Evolutionary conservation across 2,797 vertebrate genomes (phyloP).

Genomic region (Sebastes itinus): DNA sequence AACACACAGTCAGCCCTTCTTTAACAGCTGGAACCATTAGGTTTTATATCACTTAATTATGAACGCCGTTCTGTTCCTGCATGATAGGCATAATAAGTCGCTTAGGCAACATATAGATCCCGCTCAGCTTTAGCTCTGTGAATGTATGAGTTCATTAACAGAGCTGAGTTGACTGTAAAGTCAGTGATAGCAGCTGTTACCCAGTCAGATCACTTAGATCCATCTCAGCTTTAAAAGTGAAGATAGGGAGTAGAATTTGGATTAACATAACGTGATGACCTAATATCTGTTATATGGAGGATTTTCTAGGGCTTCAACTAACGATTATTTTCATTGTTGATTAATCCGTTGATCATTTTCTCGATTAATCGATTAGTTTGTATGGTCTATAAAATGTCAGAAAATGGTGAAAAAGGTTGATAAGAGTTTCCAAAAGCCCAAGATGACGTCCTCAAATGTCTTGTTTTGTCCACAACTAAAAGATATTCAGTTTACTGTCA

Average conservation of each 20-base stretch:
- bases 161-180: slow-evolving; percentile 49
- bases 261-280: background rate
- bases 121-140: slow-evolving; percentile 35
- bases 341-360: background rate
- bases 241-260: slow-evolving; percentile 17
- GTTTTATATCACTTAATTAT: slow-evolving; percentile 65
- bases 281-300: background rate
- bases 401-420: no score
- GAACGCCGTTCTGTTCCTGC: slow-evolving; percentile 36
- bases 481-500: no score
- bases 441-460: no score
- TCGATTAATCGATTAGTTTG: no score
- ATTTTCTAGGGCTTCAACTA: background rate
- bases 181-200: slow-evolving; percentile 11
- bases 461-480: no score
- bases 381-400: no score
- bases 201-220: background rate
- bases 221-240: slow-evolving; percentile 37
- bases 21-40: slow-evolving; percentile 64
- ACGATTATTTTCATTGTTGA: background rate
- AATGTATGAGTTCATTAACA: slow-evolving; percentile 44
- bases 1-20: slow-evolving; percentile 53
- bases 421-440: no score
- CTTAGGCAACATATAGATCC: slow-evolving; percentile 44
- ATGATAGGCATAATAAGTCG: slow-evolving; percentile 44